These are phyloP conservation scores for Trichonephila clavata DNA, from an alignment of 1,140 invertebrate species.

Conservation along the genomic window DNA sequence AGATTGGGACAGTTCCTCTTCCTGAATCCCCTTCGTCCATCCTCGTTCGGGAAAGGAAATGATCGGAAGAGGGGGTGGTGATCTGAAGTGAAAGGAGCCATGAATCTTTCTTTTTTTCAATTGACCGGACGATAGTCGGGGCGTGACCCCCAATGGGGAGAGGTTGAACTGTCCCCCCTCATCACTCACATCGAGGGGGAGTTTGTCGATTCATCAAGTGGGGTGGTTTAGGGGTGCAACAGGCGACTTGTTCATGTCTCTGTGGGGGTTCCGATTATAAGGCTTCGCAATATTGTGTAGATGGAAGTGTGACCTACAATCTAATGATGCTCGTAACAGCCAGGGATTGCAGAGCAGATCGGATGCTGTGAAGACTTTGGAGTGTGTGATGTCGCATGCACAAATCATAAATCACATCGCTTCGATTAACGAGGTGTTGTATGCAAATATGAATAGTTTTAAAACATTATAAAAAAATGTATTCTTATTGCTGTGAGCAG, in stretches of 20 bases:
- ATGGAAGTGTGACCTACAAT: not conserved
- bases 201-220: not conserved
- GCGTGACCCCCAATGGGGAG: not conserved
- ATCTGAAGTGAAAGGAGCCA: conserved; percentile 22
- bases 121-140: not conserved
- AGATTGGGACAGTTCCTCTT: not conserved
- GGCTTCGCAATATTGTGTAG: not conserved
- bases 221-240: not conserved
- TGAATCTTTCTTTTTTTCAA: not conserved
- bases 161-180: conserved; percentile 3
- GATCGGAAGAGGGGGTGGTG: not conserved
- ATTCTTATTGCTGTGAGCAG: too few relatives aligned
- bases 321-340: not conserved
- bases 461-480: too few relatives aligned
- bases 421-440: not conserved
- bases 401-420: not conserved
- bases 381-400: not conserved
- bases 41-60: not conserved
- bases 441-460: too few relatives aligned
- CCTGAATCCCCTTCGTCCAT: not conserved
- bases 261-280: not conserved
- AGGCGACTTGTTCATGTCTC: not conserved
- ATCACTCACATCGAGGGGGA: not conserved
- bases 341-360: not conserved
- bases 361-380: not conserved